Conservation (phyloP, 23 tunicate species). For the Styela clava region DNA sequence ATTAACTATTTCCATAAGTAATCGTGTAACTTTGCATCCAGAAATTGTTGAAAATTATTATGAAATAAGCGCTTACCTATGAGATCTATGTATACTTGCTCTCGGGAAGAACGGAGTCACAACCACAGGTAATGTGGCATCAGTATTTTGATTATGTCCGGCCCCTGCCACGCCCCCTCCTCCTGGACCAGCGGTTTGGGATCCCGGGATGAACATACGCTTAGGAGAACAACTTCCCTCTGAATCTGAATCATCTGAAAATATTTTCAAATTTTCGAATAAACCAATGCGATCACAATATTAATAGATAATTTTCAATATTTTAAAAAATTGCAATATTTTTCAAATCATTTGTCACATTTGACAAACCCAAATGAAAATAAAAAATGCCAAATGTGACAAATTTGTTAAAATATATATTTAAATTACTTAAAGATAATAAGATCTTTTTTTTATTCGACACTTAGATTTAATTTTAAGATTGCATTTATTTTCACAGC, state of each 20-base stretch:
- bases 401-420: background rate
- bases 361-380: conserved; percentile 18
- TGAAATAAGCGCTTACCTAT: no score
- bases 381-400: conserved; percentile 16
- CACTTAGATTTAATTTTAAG: no score
- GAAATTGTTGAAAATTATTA: no score
- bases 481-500: no score
- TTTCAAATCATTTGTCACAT: background rate
- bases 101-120: conserved; percentile 26
- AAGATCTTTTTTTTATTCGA: no score
- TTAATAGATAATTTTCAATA: no score
- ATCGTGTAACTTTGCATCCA: no score
- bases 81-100: conserved; percentile 49
- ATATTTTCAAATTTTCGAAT: background rate
- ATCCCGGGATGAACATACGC: conserved; percentile 36
- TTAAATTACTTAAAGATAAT: background rate
- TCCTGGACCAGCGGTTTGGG: conserved; percentile 1
- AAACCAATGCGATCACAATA: no score
- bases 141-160: background rate
- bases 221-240: conserved; percentile 76
- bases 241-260: conserved; percentile 68
- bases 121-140: background rate
- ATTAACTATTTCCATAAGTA: no score
- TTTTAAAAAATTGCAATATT: background rate
- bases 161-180: conserved; percentile 16